Conservation (phyloP, 2,113 vertebrate genomes). For the Siniperca chuatsi region DNA sequence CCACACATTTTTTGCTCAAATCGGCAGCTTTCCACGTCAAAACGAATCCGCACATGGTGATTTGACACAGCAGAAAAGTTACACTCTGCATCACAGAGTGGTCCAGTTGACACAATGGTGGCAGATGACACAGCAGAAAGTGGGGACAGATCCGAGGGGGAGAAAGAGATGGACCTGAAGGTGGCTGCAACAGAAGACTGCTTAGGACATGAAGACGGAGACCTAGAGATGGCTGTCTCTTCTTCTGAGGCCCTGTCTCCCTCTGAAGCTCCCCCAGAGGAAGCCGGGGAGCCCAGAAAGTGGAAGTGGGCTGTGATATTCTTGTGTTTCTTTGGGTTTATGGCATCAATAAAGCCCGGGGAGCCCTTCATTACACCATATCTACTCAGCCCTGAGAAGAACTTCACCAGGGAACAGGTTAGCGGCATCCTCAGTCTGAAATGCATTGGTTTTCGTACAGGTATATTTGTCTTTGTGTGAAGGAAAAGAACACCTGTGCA, state of each 20-base stretch:
- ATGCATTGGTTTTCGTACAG: neutral
- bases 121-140: neutral
- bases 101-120: constrained; percentile 49
- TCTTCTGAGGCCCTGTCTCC: constrained; percentile 7
- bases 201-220: constrained; percentile 2
- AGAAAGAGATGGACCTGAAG: constrained; percentile 45
- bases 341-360: constrained; percentile 88
- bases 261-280: neutral
- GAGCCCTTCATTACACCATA: constrained; percentile 92
- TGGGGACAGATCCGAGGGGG: constrained; percentile 6
- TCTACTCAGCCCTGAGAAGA: constrained; percentile 86
- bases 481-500: neutral
- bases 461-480: neutral
- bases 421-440: constrained; percentile 24
- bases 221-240: constrained; percentile 13
- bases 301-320: constrained; percentile 86
- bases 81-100: constrained; percentile 10
- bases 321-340: constrained; percentile 91
- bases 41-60: constrained; percentile 28
- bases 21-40: neutral
- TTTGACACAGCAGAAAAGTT: constrained; percentile 20
- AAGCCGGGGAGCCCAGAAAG: constrained; percentile 29
- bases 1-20: neutral
- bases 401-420: constrained; percentile 89
- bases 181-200: neutral